phyloP scores from a whole-genome alignment of 2,888 invertebrate genomes.

The Drosophila recens region DNA sequence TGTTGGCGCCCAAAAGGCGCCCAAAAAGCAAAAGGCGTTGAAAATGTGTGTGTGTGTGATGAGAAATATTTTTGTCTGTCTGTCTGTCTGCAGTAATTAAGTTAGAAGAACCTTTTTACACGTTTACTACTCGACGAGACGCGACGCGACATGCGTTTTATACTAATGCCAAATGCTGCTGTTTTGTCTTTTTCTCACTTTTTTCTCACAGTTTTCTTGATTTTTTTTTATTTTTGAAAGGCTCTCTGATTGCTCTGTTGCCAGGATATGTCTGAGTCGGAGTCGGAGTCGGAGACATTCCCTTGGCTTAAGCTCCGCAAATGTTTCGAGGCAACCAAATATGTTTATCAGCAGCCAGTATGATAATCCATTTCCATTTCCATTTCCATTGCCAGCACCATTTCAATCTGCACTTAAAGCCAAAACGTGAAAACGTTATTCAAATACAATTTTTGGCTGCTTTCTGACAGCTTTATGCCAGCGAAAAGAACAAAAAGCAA shows the following conservation, averaged over 20 bases:
- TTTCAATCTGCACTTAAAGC: slow-evolving; percentile 11
- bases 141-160: slow-evolving; percentile 2
- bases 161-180: not conserved
- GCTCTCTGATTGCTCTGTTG: slow-evolving; percentile 61
- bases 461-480: slow-evolving; percentile 9
- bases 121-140: slow-evolving; percentile 20
- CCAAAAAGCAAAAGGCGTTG: not conserved
- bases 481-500: not conserved
- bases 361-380: slow-evolving; percentile 1
- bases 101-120: slow-evolving; percentile 71
- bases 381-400: not conserved
- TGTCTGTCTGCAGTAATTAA: slow-evolving; percentile 64
- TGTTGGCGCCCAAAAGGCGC: not conserved
- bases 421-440: slow-evolving; percentile 23
- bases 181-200: not conserved
- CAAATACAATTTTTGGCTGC: slow-evolving; percentile 25
- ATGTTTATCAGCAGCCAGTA: slow-evolving; percentile 19
- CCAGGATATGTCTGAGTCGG: slow-evolving; percentile 36
- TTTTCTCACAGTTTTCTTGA: not conserved
- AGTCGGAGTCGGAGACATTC: too few relatives aligned
- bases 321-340: slow-evolving; percentile 15
- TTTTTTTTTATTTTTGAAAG: slow-evolving; percentile 45
- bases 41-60: not conserved
- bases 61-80: slow-evolving; percentile 15
- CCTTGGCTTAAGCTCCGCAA: slow-evolving; percentile 40